These are phyloP conservation scores for Plemyria rubiginata DNA, from an alignment of 2,888 invertebrate genomes.

Conservation along the genomic window DNA sequence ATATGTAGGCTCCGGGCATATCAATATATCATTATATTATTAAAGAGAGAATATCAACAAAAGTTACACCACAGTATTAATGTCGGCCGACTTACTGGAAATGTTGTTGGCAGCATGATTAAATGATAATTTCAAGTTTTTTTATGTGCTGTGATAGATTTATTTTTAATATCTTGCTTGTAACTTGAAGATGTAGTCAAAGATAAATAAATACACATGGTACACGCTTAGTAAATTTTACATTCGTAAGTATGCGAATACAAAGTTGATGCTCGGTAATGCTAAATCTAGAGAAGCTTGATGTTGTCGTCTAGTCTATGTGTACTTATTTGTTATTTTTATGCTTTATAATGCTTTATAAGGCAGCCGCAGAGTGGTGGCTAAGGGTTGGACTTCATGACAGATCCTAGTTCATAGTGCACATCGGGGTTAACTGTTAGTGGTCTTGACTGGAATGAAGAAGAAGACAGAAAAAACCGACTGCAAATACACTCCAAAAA, in stretches of 20 bases:
- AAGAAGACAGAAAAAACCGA: too few species aligned
- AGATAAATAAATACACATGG: neutral
- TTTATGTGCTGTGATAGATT: constrained; percentile 37
- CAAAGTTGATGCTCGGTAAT: neutral
- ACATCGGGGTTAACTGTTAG: too few species aligned
- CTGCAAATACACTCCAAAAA: too few species aligned
- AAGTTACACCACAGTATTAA: constrained; percentile 34
- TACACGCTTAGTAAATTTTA: neutral
- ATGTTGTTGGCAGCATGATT: constrained; percentile 32
- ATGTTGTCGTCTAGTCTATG: neutral
- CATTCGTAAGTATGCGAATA: neutral
- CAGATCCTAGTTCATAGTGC: too few species aligned
- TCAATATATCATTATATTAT: neutral
- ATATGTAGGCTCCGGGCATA: neutral
- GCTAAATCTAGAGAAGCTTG: neutral
- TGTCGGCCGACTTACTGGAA: constrained; percentile 23
- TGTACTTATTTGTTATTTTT: neutral
- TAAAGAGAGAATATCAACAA: neutral
- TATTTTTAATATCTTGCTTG: constrained; percentile 33
- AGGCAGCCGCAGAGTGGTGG: too few species aligned
- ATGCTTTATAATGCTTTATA: neutral
- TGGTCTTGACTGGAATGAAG: too few species aligned
- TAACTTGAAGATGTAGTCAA: constrained; percentile 17
- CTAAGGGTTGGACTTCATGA: too few species aligned
- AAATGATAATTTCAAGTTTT: constrained; percentile 31